Conservation (phyloP, 1,140 invertebrate genomes). For the Yoshiicerus persimilis region DNA sequence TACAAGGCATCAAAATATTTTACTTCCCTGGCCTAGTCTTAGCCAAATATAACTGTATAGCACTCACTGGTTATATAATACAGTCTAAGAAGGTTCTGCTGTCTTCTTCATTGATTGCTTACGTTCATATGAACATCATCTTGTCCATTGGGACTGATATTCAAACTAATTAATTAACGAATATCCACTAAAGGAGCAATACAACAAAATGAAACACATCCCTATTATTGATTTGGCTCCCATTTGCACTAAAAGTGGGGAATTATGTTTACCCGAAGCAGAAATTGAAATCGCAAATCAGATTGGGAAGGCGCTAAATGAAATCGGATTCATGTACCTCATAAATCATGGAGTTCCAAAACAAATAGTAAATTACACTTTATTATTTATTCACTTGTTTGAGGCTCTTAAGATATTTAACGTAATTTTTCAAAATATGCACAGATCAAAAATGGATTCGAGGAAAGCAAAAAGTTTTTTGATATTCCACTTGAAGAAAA, state of each 20-base stretch:
- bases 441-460: background rate
- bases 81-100: too few species aligned
- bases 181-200: too few species aligned
- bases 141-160: too few species aligned
- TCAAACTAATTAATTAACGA: too few species aligned
- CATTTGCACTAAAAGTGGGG: background rate
- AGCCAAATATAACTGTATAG: too few species aligned
- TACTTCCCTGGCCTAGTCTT: too few species aligned
- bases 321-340: constrained; percentile 39
- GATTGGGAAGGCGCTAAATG: constrained; percentile 22
- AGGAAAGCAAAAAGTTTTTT: constrained; percentile 32
- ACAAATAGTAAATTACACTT: background rate
- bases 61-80: too few species aligned
- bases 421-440: too few species aligned
- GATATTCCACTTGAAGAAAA: background rate
- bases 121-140: too few species aligned
- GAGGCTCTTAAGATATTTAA: background rate
- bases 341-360: constrained; percentile 31
- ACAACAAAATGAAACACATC: background rate
- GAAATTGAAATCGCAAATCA: background rate
- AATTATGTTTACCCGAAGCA: background rate
- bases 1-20: too few species aligned
- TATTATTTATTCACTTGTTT: background rate
- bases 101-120: too few species aligned
- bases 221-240: background rate